These are phyloP conservation scores for Balaeniceps rex DNA, from an alignment of 2,113 vertebrate species.

Conservation along the genomic window DNA sequence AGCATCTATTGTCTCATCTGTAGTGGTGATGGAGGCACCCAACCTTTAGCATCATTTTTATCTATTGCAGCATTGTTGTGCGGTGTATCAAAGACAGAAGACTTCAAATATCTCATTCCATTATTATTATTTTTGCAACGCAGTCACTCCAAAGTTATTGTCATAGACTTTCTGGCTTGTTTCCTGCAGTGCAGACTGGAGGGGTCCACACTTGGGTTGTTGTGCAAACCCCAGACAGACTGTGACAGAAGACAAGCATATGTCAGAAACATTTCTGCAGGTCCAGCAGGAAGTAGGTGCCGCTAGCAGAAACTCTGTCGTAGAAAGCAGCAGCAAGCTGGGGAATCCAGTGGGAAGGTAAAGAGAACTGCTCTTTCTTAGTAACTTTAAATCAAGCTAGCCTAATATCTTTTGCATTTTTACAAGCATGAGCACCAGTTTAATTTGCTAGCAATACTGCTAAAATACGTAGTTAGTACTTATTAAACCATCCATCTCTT, in stretches of 20 bases:
- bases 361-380: background rate
- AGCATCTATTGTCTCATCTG: background rate
- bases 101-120: background rate
- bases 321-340: background rate
- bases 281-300: background rate
- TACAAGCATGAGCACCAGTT: background rate
- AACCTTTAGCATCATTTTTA: background rate
- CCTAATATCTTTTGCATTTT: background rate
- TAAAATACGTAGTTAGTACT: background rate
- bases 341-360: background rate
- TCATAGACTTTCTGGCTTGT: background rate
- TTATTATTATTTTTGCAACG: background rate
- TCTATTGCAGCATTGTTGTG: background rate
- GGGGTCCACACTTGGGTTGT: accelerated
- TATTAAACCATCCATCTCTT: background rate
- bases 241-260: background rate
- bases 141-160: background rate
- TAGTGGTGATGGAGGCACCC: background rate
- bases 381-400: background rate
- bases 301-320: background rate
- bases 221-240: background rate
- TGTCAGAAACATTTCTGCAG: background rate
- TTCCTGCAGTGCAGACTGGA: background rate
- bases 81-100: background rate
- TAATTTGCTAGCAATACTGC: background rate